Evolutionary conservation across 2,797 vertebrate species (phyloP).

Genomic region (Lepilemur ruficaudatus): DNA sequence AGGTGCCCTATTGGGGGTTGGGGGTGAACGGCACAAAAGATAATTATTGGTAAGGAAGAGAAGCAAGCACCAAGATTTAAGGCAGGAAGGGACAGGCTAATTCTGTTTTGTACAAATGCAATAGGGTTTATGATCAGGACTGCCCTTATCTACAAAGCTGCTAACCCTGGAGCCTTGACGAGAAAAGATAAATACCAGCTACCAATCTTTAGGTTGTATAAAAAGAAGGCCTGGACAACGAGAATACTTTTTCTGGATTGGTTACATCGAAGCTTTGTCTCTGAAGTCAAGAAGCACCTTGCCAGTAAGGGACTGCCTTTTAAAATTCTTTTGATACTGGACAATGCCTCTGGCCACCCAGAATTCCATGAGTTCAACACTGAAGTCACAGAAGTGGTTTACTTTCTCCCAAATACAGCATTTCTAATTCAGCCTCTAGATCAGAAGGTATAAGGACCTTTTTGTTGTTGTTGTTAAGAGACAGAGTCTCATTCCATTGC

Average conservation of each 20-base stretch:
- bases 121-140: not conserved
- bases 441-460: not conserved
- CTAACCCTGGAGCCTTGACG: not conserved
- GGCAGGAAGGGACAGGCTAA: not conserved
- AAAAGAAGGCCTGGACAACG: not conserved
- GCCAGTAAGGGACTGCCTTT: not conserved
- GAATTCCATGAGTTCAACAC: not conserved
- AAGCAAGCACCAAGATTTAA: not conserved
- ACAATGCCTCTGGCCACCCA: not conserved
- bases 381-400: not conserved
- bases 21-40: not conserved
- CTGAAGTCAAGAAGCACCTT: not conserved
- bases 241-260: not conserved
- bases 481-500: not conserved
- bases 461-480: not conserved
- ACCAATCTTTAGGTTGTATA: not conserved
- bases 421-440: not conserved
- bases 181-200: not conserved
- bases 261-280: not conserved
- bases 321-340: not conserved
- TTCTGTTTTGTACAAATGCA: not conserved
- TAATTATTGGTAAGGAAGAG: not conserved
- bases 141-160: not conserved
- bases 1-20: not conserved
- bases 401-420: not conserved